Evolutionary conservation across 2,888 invertebrate species (phyloP).

Genomic region (Tortrix viridana): DNA sequence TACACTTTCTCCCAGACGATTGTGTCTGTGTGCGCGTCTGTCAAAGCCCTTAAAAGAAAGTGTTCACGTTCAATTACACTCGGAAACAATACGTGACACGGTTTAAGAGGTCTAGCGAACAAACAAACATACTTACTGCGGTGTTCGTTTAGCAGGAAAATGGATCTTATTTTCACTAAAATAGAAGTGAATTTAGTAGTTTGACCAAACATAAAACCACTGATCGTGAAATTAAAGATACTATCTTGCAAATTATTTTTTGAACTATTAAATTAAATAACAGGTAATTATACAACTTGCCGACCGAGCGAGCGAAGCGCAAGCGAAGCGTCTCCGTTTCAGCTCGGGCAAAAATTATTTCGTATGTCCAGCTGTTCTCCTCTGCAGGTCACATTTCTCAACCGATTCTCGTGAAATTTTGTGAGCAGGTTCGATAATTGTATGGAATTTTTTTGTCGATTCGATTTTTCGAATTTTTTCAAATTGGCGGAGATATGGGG

Average conservation of each 20-base stretch:
- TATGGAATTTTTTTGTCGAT: too few relatives aligned
- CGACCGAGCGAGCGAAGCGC: too few relatives aligned
- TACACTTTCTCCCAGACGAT: conserved; percentile 20
- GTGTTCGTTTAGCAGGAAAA: neutral
- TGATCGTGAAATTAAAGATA: conserved; percentile 5
- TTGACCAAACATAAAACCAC: neutral
- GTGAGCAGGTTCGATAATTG: too few relatives aligned
- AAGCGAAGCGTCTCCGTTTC: too few relatives aligned
- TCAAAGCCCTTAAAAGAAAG: conserved; percentile 11
- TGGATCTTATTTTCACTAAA: neutral
- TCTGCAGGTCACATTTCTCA: too few relatives aligned
- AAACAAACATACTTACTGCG: neutral
- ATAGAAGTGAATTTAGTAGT: neutral
- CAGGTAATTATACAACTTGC: too few relatives aligned
- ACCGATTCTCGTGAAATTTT: too few relatives aligned
- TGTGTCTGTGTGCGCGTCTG: neutral
- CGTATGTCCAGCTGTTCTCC: too few relatives aligned
- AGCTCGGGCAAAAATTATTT: too few relatives aligned
- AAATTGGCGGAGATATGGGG: too few relatives aligned
- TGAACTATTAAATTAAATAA: too few relatives aligned
- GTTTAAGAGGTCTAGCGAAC: neutral
- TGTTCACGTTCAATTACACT: conserved; percentile 21
- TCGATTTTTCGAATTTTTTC: too few relatives aligned
- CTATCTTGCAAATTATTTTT: neutral
- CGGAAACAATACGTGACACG: conserved; percentile 17